Evolutionary conservation across 2,113 vertebrate species (phyloP).

Genomic region (Puffinus mauretanicus): DNA sequence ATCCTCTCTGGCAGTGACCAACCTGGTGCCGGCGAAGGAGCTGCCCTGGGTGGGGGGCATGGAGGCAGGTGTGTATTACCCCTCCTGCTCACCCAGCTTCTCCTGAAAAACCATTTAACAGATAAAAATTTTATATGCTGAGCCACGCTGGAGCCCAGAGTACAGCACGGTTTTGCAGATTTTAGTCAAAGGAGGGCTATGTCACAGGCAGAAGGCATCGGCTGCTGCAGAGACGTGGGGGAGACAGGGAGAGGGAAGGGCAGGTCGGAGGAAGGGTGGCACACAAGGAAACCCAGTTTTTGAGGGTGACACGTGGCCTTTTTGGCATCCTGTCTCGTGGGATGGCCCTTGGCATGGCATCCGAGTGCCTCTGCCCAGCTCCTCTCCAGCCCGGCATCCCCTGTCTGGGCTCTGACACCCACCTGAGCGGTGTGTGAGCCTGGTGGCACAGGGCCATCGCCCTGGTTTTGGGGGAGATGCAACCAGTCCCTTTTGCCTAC

Average conservation of each 20-base stretch:
- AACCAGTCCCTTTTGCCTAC: background rate
- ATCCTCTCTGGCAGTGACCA: background rate
- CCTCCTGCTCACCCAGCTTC: background rate
- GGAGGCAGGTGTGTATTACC: background rate
- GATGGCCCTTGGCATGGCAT: background rate
- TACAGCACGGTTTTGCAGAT: background rate
- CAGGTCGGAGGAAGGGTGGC: background rate
- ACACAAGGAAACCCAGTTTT: background rate
- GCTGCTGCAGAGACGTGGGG: background rate
- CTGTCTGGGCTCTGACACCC: background rate
- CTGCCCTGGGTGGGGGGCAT: background rate
- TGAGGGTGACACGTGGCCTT: background rate
- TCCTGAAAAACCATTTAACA: background rate
- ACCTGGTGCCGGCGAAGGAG: background rate
- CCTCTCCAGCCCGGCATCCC: accelerated
- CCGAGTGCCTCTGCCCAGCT: background rate
- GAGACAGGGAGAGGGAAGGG: background rate
- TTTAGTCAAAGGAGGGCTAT: background rate
- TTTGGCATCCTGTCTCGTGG: background rate
- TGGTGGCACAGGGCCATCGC: background rate
- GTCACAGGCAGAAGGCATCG: background rate
- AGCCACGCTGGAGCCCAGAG: background rate
- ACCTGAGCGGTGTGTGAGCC: accelerated
- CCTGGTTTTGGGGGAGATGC: background rate
- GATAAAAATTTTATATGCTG: conserved; percentile 41